phyloP scores from a whole-genome alignment of 2,113 vertebrate species.

The Crotalus tigris region DNA sequence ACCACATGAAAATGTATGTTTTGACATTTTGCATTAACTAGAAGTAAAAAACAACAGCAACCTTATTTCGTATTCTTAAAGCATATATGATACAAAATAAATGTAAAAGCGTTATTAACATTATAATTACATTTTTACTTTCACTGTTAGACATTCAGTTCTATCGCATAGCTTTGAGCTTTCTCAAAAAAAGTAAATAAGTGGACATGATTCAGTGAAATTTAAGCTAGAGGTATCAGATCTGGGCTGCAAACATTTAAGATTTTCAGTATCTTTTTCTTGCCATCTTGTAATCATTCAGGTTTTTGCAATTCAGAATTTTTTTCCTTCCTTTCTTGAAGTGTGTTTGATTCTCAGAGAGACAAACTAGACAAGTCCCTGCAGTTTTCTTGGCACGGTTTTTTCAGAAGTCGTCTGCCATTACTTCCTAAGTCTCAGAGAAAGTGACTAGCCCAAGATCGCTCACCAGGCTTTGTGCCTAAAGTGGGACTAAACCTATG shows the following conservation, averaged over 20 bases:
- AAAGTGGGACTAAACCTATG: not conserved
- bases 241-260: not conserved
- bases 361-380: not conserved
- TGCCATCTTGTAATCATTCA: not conserved
- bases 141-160: slow-evolving; percentile 14
- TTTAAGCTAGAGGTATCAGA: not conserved
- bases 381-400: not conserved
- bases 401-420: not conserved
- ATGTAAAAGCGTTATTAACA: slow-evolving; percentile 11
- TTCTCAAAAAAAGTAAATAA: not conserved
- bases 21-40: not conserved
- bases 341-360: not conserved
- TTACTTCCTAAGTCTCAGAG: not conserved
- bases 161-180: not conserved
- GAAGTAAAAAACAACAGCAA: not conserved
- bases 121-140: not conserved
- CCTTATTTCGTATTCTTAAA: not conserved
- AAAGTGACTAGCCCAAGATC: not conserved
- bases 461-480: not conserved
- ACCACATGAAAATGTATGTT: not conserved
- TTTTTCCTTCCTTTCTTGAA: not conserved
- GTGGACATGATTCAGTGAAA: slow-evolving; percentile 1
- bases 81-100: not conserved
- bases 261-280: not conserved
- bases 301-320: not conserved